Evolutionary conservation across 2,797 vertebrate species (phyloP), one percentile per base, ranked within the genome.

Genomic region (Potorous gilbertii): DNA sequence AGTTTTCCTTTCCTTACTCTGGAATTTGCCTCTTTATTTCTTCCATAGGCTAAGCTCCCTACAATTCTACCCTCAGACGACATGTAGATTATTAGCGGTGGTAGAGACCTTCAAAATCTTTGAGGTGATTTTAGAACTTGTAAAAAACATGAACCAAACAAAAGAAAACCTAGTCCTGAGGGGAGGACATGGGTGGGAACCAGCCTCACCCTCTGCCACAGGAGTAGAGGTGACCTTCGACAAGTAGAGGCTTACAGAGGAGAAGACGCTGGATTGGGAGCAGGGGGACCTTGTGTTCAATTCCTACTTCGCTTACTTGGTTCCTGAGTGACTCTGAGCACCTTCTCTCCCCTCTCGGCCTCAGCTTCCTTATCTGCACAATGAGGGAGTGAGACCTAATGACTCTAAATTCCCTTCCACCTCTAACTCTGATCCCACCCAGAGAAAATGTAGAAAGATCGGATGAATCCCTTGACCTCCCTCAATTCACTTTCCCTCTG

Each of bases 161-260:
- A 66, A 66, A 16, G 59, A 16, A n/a, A 16, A 66, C n/a, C 34
- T n/a, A 74, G 59, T 14, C 13, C 59, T 62, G 59, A 34, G 59
- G 13, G 29, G 12, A 74, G 8, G 12, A 29, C 29, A 9, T 21
- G n/a, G 66, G 9, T 21, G n/a, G 66, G 66, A 6, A 40, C n/a
- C n/a, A 74, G n/a, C 6, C 66, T 66, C 59, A 1, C 13, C 1
- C 13, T 16, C 5, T 0, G 34, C 16, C 34, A 5, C 0, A n/a
- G 34, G 5, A 16, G 34, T 16, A n/a, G n/a, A 74, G n/a, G 66
- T 2, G 62, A 66, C 31, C 4, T n/a, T 18, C 8, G 34, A 66
- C 28, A 29, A 0, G 28, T 28, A 59, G 21, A 29, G 28, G 56
- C 56, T 59, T 11, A 29, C 28, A 29, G 57, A 66, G 62, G 16